phyloP scores from a whole-genome alignment of 1,140 invertebrate species.

The Carcinoscorpius rotundicauda region DNA sequence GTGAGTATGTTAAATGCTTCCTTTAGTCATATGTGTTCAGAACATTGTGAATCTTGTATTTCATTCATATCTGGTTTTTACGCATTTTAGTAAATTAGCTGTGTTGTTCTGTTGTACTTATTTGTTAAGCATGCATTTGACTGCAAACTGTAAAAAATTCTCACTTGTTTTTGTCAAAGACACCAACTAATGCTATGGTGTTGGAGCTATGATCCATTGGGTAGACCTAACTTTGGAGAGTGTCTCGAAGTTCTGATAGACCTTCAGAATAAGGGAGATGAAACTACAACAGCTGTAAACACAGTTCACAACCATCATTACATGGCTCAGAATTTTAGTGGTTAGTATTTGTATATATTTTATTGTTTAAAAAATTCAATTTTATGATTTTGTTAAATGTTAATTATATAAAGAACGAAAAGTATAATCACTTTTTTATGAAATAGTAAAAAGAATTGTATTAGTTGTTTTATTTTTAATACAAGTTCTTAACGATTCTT shows the following conservation, averaged over 20 bases:
- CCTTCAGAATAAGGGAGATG: slow-evolving; percentile 3
- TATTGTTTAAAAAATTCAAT: not conserved
- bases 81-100: not conserved
- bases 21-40: no score
- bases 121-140: not conserved
- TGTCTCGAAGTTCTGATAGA: slow-evolving; percentile 51
- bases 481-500: not conserved
- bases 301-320: not conserved
- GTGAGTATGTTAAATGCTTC: no score
- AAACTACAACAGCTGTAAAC: not conserved
- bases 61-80: not conserved
- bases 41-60: not conserved
- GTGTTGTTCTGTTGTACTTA: not conserved
- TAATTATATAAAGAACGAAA: not conserved
- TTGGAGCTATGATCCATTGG: slow-evolving; percentile 59
- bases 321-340: not conserved
- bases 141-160: slow-evolving; percentile 11
- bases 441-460: not conserved
- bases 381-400: not conserved
- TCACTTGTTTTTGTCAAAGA: slow-evolving; percentile 37
- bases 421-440: not conserved
- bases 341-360: not conserved
- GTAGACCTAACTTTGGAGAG: slow-evolving; percentile 61
- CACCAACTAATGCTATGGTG: slow-evolving; percentile 62
- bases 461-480: not conserved